Percentiles rank a stretch among this genome's conserved stretches.
These are phyloP conservation scores for Cephalopachus bancanus DNA, from an alignment of 2,797 vertebrate genomes.

Conservation along the genomic window DNA sequence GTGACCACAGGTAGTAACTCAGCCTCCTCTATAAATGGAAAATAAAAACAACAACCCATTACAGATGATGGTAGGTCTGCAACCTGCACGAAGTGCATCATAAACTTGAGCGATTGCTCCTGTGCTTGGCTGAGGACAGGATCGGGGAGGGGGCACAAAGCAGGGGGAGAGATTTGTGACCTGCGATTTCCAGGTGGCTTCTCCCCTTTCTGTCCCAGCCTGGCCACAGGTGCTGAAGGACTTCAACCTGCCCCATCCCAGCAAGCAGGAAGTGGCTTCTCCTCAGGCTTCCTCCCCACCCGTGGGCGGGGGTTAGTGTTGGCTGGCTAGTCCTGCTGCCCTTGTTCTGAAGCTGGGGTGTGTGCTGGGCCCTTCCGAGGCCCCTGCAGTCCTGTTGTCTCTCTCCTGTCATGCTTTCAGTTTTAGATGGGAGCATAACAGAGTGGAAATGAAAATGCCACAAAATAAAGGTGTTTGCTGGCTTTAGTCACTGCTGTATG, in stretches of 20 bases:
- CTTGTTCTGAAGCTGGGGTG: not conserved
- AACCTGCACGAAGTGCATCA: not conserved
- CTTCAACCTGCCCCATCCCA: not conserved
- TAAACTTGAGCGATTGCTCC: slow-evolving; percentile 79
- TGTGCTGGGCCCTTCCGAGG: not conserved
- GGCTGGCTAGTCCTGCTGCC: not conserved
- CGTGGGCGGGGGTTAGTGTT: not conserved
- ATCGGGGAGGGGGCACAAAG: not conserved
- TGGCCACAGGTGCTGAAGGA: not conserved
- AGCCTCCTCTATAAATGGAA: slow-evolving; percentile 77
- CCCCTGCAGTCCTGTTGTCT: not conserved
- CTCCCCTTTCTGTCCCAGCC: not conserved
- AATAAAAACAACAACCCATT: slow-evolving; percentile 84
- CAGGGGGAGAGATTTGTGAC: slow-evolving; percentile 60
- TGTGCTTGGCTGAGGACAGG: slow-evolving; percentile 16
- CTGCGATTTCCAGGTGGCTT: slow-evolving; percentile 45
- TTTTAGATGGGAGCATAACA: not conserved
- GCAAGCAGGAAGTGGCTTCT: not conserved
- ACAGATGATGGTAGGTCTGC: slow-evolving; percentile 76
- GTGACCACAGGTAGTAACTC: slow-evolving; percentile 81
- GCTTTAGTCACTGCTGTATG: not conserved
- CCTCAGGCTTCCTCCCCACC: not conserved
- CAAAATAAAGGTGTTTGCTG: not conserved
- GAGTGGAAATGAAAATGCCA: not conserved
- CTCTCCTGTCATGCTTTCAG: not conserved